These are phyloP conservation scores for Drosophila murphyi DNA, from an alignment of 1,140 invertebrate species.

Conservation along the genomic window DNA sequence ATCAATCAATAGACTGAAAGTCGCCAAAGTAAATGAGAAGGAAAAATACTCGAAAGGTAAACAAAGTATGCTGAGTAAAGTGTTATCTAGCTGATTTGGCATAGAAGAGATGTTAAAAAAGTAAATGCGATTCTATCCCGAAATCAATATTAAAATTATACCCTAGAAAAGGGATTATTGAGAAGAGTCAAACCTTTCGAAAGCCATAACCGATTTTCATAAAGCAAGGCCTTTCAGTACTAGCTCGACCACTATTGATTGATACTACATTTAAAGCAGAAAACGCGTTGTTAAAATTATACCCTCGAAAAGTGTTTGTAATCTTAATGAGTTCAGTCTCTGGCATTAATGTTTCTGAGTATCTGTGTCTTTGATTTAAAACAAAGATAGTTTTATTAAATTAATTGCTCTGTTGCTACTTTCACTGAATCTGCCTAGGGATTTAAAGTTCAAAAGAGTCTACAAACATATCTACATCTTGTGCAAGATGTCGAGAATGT, in stretches of 20 bases:
- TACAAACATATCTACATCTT: not conserved
- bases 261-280: too few relatives aligned
- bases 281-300: too few relatives aligned
- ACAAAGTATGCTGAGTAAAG: not conserved
- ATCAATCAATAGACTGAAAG: conserved; percentile 16
- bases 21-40: not conserved
- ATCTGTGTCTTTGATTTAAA: not conserved
- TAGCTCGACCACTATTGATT: too few relatives aligned
- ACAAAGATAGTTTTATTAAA: not conserved
- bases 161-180: too few relatives aligned
- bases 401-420: not conserved
- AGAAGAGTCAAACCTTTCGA: too few relatives aligned
- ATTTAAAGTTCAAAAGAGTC: not conserved
- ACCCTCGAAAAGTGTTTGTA: not conserved
- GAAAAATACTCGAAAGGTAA: not conserved
- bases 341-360: not conserved
- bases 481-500: not conserved
- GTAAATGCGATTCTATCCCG: too few relatives aligned
- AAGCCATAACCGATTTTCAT: too few relatives aligned
- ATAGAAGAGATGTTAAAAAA: too few relatives aligned
- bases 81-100: conserved; percentile 1
- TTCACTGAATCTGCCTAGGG: conserved; percentile 1
- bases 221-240: too few relatives aligned
- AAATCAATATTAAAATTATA: too few relatives aligned
- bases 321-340: not conserved